phyloP scores from a whole-genome alignment of 2,888 invertebrate species.

The Sycophila texana region DNA sequence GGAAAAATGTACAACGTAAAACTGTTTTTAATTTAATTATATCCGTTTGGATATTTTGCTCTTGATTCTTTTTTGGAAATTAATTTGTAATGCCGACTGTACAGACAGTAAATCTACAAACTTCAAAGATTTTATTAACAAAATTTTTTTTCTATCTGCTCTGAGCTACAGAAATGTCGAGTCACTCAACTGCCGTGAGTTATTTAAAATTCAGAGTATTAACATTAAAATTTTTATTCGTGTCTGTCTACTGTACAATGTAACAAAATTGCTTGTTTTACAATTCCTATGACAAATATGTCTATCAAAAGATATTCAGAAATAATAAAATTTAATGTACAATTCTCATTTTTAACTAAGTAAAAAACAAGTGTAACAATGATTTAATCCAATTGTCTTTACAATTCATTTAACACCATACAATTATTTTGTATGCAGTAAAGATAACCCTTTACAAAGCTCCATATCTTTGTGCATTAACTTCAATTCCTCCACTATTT shows the following conservation, averaged over 20 bases:
- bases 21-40: too few species aligned
- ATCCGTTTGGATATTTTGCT: too few species aligned
- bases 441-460: neutral
- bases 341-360: slow-evolving; percentile 8
- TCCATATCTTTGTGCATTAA: slow-evolving; percentile 30
- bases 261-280: slow-evolving; percentile 24
- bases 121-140: too few species aligned
- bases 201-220: neutral
- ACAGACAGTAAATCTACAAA: too few species aligned
- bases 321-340: slow-evolving; percentile 36
- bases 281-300: slow-evolving; percentile 12
- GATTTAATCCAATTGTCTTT: slow-evolving; percentile 17
- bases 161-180: too few species aligned
- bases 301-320: slow-evolving; percentile 25
- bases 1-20: too few species aligned
- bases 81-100: too few species aligned
- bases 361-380: slow-evolving; percentile 22
- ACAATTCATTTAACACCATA: slow-evolving; percentile 28
- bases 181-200: too few species aligned
- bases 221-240: slow-evolving; percentile 23
- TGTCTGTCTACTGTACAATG: slow-evolving; percentile 9
- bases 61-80: too few species aligned
- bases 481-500: slow-evolving; percentile 9
- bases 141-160: too few species aligned
- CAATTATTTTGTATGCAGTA: neutral